A percentile compares a stretch with the other conserved stretches of the same genome.
Evolutionary conservation across 1,140 invertebrate species (phyloP).

Genomic region (Diabrotica virgifera): DNA sequence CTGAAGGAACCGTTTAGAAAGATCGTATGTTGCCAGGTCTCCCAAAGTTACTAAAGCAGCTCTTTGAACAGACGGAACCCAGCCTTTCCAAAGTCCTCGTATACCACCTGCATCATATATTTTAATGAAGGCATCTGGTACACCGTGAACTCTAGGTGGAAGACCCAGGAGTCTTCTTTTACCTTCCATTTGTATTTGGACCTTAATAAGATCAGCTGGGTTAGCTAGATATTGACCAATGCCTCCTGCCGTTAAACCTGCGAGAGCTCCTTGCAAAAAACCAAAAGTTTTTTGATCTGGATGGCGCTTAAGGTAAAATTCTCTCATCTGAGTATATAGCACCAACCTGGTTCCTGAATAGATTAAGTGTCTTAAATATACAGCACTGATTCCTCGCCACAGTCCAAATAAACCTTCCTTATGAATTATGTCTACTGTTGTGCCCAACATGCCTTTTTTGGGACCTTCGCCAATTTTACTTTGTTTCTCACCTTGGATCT

Average conservation of each 20-base stretch:
- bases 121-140: slow-evolving; percentile 72
- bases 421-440: slow-evolving; percentile 68
- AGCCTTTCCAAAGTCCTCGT: slow-evolving; percentile 80
- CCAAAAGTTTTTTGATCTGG: slow-evolving; percentile 51
- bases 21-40: slow-evolving; percentile 90
- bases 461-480: slow-evolving; percentile 53
- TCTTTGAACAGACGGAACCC: slow-evolving; percentile 80
- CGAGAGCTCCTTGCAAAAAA: slow-evolving; percentile 67
- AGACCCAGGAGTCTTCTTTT: slow-evolving; percentile 73
- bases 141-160: slow-evolving; percentile 69
- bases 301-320: slow-evolving; percentile 52
- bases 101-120: slow-evolving; percentile 74
- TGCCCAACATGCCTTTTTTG: slow-evolving; percentile 79
- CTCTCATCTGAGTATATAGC: slow-evolving; percentile 65
- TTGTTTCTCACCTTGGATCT: slow-evolving; percentile 82
- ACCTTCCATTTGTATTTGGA: slow-evolving; percentile 92
- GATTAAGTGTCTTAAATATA: slow-evolving; percentile 80
- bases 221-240: slow-evolving; percentile 84
- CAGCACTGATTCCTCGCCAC: slow-evolving; percentile 85
- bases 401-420: slow-evolving; percentile 77
- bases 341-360: slow-evolving; percentile 72
- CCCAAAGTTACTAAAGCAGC: slow-evolving; percentile 78
- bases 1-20: slow-evolving; percentile 77
- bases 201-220: slow-evolving; percentile 88
- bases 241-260: slow-evolving; percentile 77